Evolutionary conservation across 1,140 invertebrate species (phyloP).

Genomic region (Drosophila varians): DNA sequence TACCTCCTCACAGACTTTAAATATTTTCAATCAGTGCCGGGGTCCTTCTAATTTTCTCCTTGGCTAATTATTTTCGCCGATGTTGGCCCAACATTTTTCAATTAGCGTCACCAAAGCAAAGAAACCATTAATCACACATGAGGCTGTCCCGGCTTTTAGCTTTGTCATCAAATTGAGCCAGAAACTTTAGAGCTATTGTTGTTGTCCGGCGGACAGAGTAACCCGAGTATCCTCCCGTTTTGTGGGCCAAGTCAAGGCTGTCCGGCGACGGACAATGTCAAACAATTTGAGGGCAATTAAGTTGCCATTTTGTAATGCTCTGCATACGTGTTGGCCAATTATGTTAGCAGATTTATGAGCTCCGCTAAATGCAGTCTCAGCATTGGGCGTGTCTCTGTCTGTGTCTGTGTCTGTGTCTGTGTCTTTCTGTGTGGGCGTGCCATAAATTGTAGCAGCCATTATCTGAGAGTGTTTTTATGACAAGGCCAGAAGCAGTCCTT

Average conservation of each 20-base stretch:
- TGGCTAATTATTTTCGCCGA: conserved; percentile 19
- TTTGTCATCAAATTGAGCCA: conserved; percentile 56
- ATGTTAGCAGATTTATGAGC: conserved; percentile 67
- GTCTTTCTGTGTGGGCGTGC: conserved; percentile 17
- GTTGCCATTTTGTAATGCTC: conserved; percentile 72
- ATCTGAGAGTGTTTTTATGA: conserved; percentile 58
- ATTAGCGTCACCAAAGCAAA: conserved; percentile 68
- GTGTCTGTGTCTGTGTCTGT: background rate
- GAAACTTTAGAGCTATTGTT: conserved; percentile 40
- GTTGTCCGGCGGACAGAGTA: conserved; percentile 21
- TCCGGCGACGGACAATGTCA: conserved; percentile 39
- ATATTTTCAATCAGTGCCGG: conserved; percentile 16
- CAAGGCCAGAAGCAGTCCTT: conserved; percentile 47
- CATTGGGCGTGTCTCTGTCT: background rate
- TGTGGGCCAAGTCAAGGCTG: conserved; percentile 19
- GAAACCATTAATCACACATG: conserved; percentile 72
- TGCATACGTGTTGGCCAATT: conserved; percentile 65
- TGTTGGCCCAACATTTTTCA: conserved; percentile 61
- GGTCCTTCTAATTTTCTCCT: background rate
- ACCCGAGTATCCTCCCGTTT: conserved; percentile 42
- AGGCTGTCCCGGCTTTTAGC: conserved; percentile 36
- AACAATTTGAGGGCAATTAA: conserved; percentile 77
- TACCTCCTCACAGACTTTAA: conserved; percentile 9
- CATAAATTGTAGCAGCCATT: conserved; percentile 64
- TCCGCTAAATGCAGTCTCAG: conserved; percentile 15